Evolutionary conservation across 1,140 invertebrate genomes (phyloP).

Genomic region (Chrysomallon squamiferum): DNA sequence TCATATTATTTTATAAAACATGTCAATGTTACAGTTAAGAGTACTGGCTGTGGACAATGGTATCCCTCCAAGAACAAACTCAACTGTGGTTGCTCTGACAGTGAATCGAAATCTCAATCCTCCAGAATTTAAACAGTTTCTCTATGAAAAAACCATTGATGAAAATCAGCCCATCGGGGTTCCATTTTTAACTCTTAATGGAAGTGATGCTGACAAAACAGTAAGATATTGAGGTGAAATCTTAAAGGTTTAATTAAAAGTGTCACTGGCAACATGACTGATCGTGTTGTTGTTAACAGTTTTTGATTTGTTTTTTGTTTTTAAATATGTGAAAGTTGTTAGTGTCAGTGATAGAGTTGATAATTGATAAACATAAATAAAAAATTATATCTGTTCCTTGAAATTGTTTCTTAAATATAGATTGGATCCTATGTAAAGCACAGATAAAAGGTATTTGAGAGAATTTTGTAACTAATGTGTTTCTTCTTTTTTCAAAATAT

Average conservation of each 20-base stretch:
- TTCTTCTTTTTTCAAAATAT: slow-evolving; percentile 13
- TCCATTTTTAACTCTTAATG: slow-evolving; percentile 20
- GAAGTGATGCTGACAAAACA: slow-evolving; percentile 31
- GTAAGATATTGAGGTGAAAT: slow-evolving; percentile 9
- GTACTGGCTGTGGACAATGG: slow-evolving; percentile 47
- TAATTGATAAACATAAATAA: too few relatives aligned
- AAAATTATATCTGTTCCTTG: too few relatives aligned
- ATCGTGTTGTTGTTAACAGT: not conserved
- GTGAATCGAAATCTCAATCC: slow-evolving; percentile 38
- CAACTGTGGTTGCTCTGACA: slow-evolving; percentile 32
- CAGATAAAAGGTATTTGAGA: too few relatives aligned
- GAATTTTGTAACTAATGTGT: too few relatives aligned
- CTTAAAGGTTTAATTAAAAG: not conserved
- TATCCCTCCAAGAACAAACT: slow-evolving; percentile 31
- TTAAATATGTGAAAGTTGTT: not conserved
- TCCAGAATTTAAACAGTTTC: slow-evolving; percentile 15
- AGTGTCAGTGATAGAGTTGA: not conserved
- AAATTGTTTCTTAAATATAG: too few relatives aligned
- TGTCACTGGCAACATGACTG: not conserved
- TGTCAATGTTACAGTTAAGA: slow-evolving; percentile 17
- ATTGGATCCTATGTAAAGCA: too few relatives aligned
- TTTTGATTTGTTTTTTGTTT: not conserved
- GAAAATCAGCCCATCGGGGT: slow-evolving; percentile 9
- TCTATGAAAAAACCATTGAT: not conserved
- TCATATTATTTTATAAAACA: not conserved